phyloP scores from a whole-genome alignment of 1,140 invertebrate genomes.

The Cyphomyrmex costatus region DNA sequence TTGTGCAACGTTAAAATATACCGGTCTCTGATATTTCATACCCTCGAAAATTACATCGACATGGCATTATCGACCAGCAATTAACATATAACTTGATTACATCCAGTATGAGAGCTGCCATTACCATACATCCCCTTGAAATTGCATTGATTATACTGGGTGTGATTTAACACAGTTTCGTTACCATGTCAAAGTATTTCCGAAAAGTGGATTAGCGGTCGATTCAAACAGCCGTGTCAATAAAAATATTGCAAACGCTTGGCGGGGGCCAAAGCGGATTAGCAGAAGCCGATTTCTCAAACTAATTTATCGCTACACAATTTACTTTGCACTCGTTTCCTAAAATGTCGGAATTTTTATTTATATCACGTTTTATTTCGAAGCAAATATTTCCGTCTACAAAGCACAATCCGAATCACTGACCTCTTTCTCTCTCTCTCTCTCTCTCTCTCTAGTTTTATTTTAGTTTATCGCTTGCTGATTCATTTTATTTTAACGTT shows the following conservation, averaged over 20 bases:
- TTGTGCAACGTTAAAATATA: background rate
- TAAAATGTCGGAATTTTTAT: constrained; percentile 41
- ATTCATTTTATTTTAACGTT: constrained; percentile 28
- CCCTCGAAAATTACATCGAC: constrained; percentile 35
- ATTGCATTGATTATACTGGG: constrained; percentile 41
- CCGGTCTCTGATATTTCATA: constrained; percentile 11
- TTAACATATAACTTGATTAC: constrained; percentile 48
- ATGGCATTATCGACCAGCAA: constrained; percentile 44
- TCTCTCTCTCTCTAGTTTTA: background rate
- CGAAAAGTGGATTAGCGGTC: constrained; percentile 48
- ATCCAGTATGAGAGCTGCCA: constrained; percentile 34
- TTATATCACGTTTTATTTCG: constrained; percentile 13
- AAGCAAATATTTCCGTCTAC: constrained; percentile 18
- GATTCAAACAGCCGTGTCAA: constrained; percentile 55
- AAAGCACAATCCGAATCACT: constrained; percentile 4
- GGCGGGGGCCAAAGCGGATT: constrained; percentile 42
- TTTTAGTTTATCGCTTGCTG: constrained; percentile 21
- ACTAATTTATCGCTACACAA: constrained; percentile 52
- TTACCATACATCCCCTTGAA: constrained; percentile 55
- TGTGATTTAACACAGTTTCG: constrained; percentile 41
- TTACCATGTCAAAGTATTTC: constrained; percentile 43
- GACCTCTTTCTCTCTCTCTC: background rate
- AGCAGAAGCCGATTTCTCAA: constrained; percentile 55
- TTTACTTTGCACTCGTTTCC: constrained; percentile 19
- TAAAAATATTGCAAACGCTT: constrained; percentile 56